These are phyloP conservation scores for Diarsia brunnea DNA, from an alignment of 2,888 invertebrate species.

Conservation along the genomic window DNA sequence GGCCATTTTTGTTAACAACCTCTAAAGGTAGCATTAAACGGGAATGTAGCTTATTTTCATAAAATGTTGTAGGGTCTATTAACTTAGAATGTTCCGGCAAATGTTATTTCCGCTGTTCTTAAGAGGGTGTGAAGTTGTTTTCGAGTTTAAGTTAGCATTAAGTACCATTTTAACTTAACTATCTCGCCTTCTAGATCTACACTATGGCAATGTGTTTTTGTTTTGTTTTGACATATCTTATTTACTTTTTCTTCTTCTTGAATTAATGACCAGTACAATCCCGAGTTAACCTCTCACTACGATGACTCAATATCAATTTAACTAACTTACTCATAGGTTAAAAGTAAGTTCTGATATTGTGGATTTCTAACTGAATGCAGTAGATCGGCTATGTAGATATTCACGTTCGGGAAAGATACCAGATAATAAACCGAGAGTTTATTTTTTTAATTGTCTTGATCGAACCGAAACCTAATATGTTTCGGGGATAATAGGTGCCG, in stretches of 20 bases:
- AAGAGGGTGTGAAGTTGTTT: constrained; percentile 23
- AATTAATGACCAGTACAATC: neutral
- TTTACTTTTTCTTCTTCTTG: neutral
- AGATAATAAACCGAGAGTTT: neutral
- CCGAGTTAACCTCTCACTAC: neutral
- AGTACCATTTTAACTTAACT: neutral
- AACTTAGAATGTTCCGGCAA: constrained; percentile 30
- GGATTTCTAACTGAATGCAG: neutral
- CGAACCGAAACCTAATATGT: neutral
- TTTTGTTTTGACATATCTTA: neutral
- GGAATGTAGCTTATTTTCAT: constrained; percentile 46
- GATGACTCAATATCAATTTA: neutral
- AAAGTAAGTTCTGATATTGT: neutral
- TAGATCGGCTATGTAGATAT: no score
- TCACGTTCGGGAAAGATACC: no score
- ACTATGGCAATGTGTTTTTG: no score
- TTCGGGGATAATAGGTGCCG: neutral
- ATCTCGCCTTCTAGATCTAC: neutral
- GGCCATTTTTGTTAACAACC: constrained; percentile 50
- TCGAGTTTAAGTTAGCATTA: constrained; percentile 12
- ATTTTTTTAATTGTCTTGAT: no score
- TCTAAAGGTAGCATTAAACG: constrained; percentile 29
- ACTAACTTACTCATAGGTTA: neutral
- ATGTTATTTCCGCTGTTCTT: constrained; percentile 30
- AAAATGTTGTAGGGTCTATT: constrained; percentile 39